Conservation (phyloP, 2,888 invertebrate genomes). For the Onthophagus sagittarius region DNA sequence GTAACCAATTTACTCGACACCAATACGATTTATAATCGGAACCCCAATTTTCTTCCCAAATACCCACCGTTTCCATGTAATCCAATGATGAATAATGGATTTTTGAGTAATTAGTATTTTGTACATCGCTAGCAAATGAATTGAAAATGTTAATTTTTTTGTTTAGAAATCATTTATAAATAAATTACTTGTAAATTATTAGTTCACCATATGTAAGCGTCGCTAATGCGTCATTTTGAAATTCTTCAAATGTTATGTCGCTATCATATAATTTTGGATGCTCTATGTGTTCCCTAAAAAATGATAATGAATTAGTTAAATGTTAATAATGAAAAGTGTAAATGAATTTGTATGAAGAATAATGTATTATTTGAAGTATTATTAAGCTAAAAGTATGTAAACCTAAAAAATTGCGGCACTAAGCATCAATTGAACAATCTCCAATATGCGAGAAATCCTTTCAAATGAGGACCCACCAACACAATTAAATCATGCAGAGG, state of each 20-base stretch:
- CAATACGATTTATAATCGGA: conserved; percentile 50
- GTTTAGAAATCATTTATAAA: conserved; percentile 6
- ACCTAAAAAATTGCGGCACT: conserved; percentile 5
- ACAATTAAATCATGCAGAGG: too few relatives aligned
- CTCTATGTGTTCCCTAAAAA: conserved; percentile 52
- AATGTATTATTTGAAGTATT: conserved; percentile 8
- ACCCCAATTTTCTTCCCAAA: conserved; percentile 47
- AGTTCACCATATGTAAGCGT: conserved; percentile 56
- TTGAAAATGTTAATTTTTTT: conserved; percentile 8
- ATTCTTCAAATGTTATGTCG: conserved; percentile 44
- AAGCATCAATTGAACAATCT: too few relatives aligned
- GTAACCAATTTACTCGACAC: conserved; percentile 54
- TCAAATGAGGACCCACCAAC: too few relatives aligned
- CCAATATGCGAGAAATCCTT: too few relatives aligned
- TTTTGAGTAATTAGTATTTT: conserved; percentile 10
- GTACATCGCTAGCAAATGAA: background rate
- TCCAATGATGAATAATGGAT: conserved; percentile 50
- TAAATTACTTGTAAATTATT: conserved; percentile 38
- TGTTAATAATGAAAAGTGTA: too few relatives aligned
- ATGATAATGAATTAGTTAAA: too few relatives aligned
- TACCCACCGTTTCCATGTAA: conserved; percentile 49
- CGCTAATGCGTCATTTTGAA: conserved; percentile 51
- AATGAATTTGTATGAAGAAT: too few relatives aligned
- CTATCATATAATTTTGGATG: conserved; percentile 49
- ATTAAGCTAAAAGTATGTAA: conserved; percentile 15